Conservation (phyloP, 2,888 invertebrate genomes). For the Mesorhabditis sp. region DNA sequence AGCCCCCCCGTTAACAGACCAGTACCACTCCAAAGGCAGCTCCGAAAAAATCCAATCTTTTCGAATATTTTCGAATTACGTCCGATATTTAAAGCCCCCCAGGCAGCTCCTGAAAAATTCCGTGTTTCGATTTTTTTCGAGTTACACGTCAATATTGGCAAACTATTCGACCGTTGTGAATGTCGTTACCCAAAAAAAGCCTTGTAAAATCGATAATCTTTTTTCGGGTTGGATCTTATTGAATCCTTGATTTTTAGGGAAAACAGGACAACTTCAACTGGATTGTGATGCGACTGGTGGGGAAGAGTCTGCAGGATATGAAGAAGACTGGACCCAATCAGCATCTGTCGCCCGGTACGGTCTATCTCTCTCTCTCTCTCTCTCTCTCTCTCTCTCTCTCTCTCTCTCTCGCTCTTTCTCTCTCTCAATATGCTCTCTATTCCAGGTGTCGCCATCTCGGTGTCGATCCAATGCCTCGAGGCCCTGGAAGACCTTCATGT, state of each 20-base stretch:
- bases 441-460: conserved; percentile 41
- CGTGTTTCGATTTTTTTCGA: no score
- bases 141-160: no score
- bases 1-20: no score
- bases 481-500: conserved; percentile 50
- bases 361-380: not conserved
- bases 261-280: conserved; percentile 37
- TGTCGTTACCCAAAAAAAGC: no score
- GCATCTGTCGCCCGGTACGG: conserved; percentile 28
- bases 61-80: not conserved
- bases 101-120: no score
- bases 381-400: not conserved
- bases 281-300: conserved; percentile 45
- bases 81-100: no score
- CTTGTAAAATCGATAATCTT: no score
- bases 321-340: conserved; percentile 33
- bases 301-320: conserved; percentile 33
- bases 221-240: not conserved
- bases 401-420: not conserved
- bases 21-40: no score
- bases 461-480: conserved; percentile 47
- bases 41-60: not conserved
- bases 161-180: no score
- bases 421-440: not conserved
- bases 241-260: conserved; percentile 20